These are phyloP conservation scores for Epizoanthus stellaris DNA, from an alignment of 92 coral and sea anemone species.

Conservation along the genomic window DNA sequence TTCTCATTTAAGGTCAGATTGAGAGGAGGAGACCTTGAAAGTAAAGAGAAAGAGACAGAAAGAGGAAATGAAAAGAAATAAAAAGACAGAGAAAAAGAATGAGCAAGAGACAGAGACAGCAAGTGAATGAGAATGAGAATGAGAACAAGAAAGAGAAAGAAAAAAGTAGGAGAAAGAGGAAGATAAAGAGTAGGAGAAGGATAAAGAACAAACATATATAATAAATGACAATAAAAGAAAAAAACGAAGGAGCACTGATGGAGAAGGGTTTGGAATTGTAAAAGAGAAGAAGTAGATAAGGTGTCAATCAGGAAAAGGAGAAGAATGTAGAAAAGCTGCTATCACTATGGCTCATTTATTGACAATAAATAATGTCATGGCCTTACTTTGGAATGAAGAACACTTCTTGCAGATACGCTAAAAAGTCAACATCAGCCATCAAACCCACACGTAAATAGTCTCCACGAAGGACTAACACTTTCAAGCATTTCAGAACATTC, in stretches of 20 bases:
- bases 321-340: not conserved
- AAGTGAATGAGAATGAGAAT: too few relatives aligned
- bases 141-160: too few relatives aligned
- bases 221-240: too few relatives aligned
- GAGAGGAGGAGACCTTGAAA: too few relatives aligned
- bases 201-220: too few relatives aligned
- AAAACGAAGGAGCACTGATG: too few relatives aligned
- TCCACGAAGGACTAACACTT: conserved; percentile 85
- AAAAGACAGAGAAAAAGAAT: too few relatives aligned
- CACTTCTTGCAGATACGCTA: conserved; percentile 94
- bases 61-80: too few relatives aligned
- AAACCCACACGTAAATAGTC: conserved; percentile 88
- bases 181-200: not conserved
- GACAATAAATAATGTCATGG: too few relatives aligned
- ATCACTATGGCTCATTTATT: not conserved
- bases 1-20: too few relatives aligned
- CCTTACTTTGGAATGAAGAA: conserved; percentile 96
- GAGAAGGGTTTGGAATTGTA: not conserved
- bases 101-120: too few relatives aligned
- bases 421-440: conserved; percentile 88
- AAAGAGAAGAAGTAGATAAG: not conserved
- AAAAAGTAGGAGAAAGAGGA: not conserved
- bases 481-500: conserved; percentile 82
- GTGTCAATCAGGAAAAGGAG: not conserved
- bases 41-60: too few relatives aligned